Conservation (phyloP, 2,113 vertebrate species). For the Pelvicachromis taeniatus region DNA sequence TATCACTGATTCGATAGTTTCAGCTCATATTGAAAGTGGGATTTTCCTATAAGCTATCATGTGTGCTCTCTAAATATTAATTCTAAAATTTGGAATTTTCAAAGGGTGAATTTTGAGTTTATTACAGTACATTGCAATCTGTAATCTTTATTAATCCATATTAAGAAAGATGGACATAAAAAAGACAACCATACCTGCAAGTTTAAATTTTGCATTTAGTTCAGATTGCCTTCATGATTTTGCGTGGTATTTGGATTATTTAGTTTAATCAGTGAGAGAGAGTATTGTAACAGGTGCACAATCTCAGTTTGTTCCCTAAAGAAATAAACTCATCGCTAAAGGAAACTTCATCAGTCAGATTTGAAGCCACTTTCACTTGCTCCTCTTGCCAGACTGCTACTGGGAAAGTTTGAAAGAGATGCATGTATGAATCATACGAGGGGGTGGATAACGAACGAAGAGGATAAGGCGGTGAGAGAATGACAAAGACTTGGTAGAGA, state of each 20-base stretch:
- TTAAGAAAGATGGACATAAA: not conserved
- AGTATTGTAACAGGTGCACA: not conserved
- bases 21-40: not conserved
- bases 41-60: not conserved
- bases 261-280: not conserved
- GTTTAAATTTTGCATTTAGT: not conserved
- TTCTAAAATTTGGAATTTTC: not conserved
- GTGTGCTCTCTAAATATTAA: not conserved
- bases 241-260: not conserved
- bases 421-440: not conserved
- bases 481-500: not conserved
- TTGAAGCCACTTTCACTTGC: not conserved
- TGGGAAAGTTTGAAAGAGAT: not conserved
- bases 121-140: not conserved
- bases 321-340: constrained; percentile 25
- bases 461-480: not conserved
- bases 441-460: not conserved
- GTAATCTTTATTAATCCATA: not conserved
- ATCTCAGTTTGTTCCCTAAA: not conserved
- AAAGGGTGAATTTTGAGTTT: not conserved
- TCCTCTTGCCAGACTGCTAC: not conserved
- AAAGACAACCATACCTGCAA: not conserved
- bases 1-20: not conserved
- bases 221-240: not conserved
- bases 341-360: not conserved